Conservation (phyloP, 2,888 invertebrate species). For the Acanthoscelides obtectus region DNA sequence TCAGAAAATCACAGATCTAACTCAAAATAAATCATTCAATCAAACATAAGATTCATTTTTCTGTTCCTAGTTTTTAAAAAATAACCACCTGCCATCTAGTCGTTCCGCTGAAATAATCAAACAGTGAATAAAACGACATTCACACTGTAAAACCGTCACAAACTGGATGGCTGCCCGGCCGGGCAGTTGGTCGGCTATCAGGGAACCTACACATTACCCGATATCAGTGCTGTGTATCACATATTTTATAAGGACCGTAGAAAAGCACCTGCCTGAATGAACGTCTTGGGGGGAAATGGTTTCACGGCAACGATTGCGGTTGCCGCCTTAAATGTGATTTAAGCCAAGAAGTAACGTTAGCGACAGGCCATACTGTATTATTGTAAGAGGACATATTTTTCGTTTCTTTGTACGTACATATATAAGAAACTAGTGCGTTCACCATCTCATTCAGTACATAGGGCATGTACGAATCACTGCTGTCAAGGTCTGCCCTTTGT, state of each 20-base stretch:
- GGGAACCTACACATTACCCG: conserved; percentile 20
- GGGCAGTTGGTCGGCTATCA: conserved; percentile 14
- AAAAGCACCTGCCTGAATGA: conserved; percentile 30
- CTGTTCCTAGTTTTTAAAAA: background rate
- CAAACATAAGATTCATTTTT: background rate
- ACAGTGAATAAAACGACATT: background rate
- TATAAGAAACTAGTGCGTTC: too few relatives aligned
- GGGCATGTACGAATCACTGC: too few relatives aligned
- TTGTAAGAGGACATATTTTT: too few relatives aligned
- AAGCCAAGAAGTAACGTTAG: background rate
- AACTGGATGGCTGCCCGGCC: background rate
- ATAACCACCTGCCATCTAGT: background rate
- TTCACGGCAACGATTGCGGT: background rate
- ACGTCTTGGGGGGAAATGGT: conserved; percentile 6
- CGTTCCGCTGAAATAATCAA: background rate
- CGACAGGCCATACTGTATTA: too few relatives aligned
- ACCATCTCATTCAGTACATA: too few relatives aligned
- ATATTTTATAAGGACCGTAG: conserved; percentile 31
- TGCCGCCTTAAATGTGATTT: background rate
- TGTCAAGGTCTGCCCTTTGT: too few relatives aligned
- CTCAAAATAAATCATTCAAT: too few relatives aligned
- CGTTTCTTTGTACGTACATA: too few relatives aligned
- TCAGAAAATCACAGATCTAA: background rate
- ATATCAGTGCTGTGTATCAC: conserved; percentile 25
- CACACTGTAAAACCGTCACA: background rate